Evolutionary conservation across 2,888 invertebrate genomes (phyloP).

Genomic region (Rapana venosa): DNA sequence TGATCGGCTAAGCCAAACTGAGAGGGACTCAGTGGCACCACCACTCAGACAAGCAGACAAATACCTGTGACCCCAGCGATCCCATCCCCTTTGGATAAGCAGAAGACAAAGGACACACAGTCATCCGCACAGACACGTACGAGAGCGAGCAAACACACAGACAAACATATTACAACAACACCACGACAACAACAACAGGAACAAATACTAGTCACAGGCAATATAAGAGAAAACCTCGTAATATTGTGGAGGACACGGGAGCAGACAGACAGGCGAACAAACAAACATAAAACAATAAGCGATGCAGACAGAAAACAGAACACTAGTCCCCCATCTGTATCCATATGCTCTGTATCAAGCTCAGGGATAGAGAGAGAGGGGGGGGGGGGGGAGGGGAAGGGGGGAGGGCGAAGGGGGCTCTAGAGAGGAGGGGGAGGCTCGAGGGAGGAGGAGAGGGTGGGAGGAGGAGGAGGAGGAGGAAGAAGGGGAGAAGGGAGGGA

Average conservation of each 20-base stretch:
- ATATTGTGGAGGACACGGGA: no score
- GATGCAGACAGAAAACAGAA: background rate
- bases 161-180: no score
- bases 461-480: no score
- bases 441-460: no score
- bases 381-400: no score
- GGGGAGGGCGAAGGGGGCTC: no score
- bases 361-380: no score
- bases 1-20: background rate
- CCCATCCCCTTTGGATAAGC: background rate
- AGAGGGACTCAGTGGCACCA: background rate
- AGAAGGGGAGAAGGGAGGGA: no score
- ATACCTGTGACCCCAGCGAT: background rate
- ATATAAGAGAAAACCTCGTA: no score
- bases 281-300: background rate
- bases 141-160: background rate
- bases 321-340: background rate
- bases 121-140: background rate
- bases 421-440: no score
- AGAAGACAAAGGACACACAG: background rate
- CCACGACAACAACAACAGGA: no score
- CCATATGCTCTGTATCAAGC: background rate
- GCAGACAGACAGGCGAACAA: background rate
- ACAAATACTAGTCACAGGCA: no score
- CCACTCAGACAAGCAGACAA: background rate